These are phyloP conservation scores for Gouania willdenowi DNA, from an alignment of 2,797 vertebrate species.

Conservation along the genomic window DNA sequence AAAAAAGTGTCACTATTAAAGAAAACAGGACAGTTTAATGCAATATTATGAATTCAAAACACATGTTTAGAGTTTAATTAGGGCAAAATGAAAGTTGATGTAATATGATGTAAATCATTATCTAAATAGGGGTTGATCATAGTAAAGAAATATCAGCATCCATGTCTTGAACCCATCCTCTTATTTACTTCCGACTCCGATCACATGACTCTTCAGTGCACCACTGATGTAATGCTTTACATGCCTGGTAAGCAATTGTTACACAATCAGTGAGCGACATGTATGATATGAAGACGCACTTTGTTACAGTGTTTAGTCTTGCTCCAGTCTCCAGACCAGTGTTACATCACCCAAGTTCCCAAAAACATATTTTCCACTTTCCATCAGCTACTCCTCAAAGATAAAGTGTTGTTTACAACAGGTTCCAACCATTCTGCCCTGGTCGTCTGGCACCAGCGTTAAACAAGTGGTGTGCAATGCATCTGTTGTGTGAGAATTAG, in stretches of 20 bases:
- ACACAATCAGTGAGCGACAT: background rate
- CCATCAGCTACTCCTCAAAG: background rate
- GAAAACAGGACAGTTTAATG: too few relatives aligned
- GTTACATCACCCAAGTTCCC: slow-evolving; percentile 14
- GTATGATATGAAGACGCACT: background rate
- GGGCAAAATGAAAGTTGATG: too few relatives aligned
- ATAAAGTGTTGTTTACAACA: slow-evolving; percentile 18
- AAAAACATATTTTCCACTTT: slow-evolving; percentile 14
- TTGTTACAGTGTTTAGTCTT: background rate
- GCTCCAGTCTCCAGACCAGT: background rate
- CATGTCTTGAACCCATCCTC: background rate
- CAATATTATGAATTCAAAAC: too few relatives aligned
- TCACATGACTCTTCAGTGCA: slow-evolving; percentile 31
- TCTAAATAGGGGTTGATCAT: too few relatives aligned
- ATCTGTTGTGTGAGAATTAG: slow-evolving; percentile 40
- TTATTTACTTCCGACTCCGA: slow-evolving; percentile 10
- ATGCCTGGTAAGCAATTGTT: slow-evolving; percentile 11
- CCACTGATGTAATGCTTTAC: slow-evolving; percentile 25
- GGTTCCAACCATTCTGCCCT: slow-evolving; percentile 1
- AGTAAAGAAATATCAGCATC: too few relatives aligned
- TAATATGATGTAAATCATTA: too few relatives aligned
- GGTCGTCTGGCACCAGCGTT: slow-evolving; percentile 22
- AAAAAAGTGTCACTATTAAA: too few relatives aligned
- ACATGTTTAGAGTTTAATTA: too few relatives aligned
- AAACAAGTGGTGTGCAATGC: slow-evolving; percentile 32